Evolutionary conservation across 2,113 vertebrate species (phyloP).

Genomic region (Melospiza melodia): DNA sequence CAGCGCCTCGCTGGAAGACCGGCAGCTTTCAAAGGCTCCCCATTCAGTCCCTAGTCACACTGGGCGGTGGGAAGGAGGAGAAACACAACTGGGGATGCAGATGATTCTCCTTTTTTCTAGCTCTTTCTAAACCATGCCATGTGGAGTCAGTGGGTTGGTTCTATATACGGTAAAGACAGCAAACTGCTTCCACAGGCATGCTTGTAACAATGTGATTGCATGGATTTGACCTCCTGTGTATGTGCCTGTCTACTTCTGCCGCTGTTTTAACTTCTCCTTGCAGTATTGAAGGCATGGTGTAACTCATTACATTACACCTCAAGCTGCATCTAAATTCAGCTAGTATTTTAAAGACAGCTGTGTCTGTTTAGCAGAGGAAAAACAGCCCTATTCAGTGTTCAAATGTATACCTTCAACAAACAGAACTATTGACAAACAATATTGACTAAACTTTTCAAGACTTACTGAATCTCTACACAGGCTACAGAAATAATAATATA

Average conservation of each 20-base stretch:
- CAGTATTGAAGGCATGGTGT: not conserved
- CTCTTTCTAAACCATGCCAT: not conserved
- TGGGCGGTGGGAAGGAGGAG: not conserved
- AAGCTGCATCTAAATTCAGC: not conserved
- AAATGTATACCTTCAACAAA: not conserved
- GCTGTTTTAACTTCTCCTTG: not conserved
- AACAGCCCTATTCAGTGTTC: not conserved
- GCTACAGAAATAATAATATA: not conserved
- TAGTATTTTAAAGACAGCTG: not conserved
- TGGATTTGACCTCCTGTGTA: not conserved
- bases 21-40: not conserved
- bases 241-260: not conserved
- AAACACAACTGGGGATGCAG: not conserved
- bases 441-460: constrained; percentile 7
- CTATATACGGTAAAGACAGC: not conserved
- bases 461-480: not conserved
- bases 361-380: not conserved
- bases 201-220: not conserved
- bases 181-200: constrained; percentile 27
- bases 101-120: not conserved
- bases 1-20: rapidly evolving
- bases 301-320: not conserved
- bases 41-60: not conserved
- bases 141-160: not conserved
- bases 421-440: not conserved